Evolutionary conservation across 2,797 vertebrate species (phyloP), one percentile per base, ranked within the genome.

Genomic region (Crenuchus spilurus): DNA sequence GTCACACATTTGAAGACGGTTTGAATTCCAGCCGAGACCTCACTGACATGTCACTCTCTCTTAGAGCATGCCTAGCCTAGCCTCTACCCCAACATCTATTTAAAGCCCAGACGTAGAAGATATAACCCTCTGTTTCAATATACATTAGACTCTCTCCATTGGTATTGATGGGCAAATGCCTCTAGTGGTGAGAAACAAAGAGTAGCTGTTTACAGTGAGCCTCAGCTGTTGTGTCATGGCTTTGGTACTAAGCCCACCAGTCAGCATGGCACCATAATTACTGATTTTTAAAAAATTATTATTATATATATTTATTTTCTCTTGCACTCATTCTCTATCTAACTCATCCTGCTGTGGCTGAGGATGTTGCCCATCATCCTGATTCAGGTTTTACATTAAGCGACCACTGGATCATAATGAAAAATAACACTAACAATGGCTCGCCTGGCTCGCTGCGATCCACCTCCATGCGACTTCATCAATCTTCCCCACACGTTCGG

Each of bases 401-500:
- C 37, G 28, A 49, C 52, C 57, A 26, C 22, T 37, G 55, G 70
- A 64, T 65, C 16, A 16, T 82, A 77, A 82, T 76, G 55, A 75
- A 76, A 76, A 83, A 74, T 74, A 63, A 83, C 69, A 77, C 79
- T 77, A 79, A 77, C 74, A 79, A 74, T 66, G 76, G 64, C 78
- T 63, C 74, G 70, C 55, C 62, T 30, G 30, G 76, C 76, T 81
- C 74, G 13, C 66, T 49, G 74, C 79, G 77, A 79, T 81, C 77
- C 79, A 76, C 76, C 82, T 77, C 74, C 64, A 60, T 39, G 68
- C 68, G 71, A 83, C 74, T 83, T 83, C 82, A 83, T 83, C 82
- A 83, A 83, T 83, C 82, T 83, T 83, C 77, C 74, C 79, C 62
- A 79, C 82, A 81, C 75, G 74, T 83, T 83, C 77, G 79, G 82